These are phyloP conservation scores for Branchinecta sandiegonensis DNA, from an alignment of 2,888 invertebrate genomes.

Conservation along the genomic window DNA sequence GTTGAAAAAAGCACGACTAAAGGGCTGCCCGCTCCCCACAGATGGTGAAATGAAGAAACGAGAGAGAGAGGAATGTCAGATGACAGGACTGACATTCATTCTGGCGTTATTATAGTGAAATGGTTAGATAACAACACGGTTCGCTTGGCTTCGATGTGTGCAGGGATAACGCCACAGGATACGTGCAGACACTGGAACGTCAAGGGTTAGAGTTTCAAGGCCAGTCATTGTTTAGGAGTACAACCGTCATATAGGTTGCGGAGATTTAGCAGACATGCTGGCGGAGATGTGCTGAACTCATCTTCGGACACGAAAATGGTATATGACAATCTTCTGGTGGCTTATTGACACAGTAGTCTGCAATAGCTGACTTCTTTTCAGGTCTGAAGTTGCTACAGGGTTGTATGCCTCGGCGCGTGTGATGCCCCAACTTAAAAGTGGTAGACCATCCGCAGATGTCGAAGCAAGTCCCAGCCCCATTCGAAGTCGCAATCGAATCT, in stretches of 20 bases:
- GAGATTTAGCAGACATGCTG: constrained; percentile 23
- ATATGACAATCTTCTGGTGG: too few relatives aligned
- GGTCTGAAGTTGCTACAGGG: too few relatives aligned
- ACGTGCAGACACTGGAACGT: constrained; percentile 14
- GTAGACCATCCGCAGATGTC: too few relatives aligned
- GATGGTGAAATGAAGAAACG: constrained; percentile 23
- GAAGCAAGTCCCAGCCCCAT: too few relatives aligned
- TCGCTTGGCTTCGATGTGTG: constrained; percentile 21
- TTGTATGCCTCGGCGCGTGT: too few relatives aligned
- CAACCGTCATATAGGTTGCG: constrained; percentile 25
- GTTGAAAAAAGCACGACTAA: constrained; percentile 17
- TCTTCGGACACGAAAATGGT: too few relatives aligned
- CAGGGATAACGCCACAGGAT: constrained; percentile 18
- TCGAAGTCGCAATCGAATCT: too few relatives aligned
- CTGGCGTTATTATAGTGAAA: constrained; percentile 21
- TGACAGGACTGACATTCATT: constrained; percentile 19
- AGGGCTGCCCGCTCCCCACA: constrained; percentile 16
- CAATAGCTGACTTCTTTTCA: too few relatives aligned
- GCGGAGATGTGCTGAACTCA: background rate
- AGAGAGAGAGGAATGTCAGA: constrained; percentile 19
- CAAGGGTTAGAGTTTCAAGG: constrained; percentile 20
- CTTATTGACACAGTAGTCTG: too few relatives aligned
- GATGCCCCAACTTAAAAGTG: too few relatives aligned
- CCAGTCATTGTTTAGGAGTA: constrained; percentile 24
- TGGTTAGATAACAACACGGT: constrained; percentile 21